These are phyloP conservation scores for Chrysomallon squamiferum DNA, from an alignment of 1,140 invertebrate species.

Conservation along the genomic window DNA sequence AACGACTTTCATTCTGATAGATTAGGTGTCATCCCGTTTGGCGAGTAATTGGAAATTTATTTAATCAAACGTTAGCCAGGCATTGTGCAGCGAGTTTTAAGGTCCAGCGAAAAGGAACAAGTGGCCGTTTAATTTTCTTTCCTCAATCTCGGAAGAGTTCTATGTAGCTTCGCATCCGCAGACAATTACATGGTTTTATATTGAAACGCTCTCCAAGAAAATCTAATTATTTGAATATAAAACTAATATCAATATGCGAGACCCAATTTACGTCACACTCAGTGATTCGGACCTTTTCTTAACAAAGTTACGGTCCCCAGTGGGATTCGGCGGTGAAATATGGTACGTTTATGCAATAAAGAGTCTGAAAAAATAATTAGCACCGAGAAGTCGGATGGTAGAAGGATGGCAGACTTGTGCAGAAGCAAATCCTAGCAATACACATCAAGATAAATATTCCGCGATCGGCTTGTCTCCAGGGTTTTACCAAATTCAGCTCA, in stretches of 20 bases:
- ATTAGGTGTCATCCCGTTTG: slow-evolving; percentile 25
- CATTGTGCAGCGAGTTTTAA: slow-evolving; percentile 18
- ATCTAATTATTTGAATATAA: slow-evolving; percentile 32
- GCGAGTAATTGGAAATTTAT: slow-evolving; percentile 23
- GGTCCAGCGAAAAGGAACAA: slow-evolving; percentile 8
- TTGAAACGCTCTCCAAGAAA: slow-evolving; percentile 12
- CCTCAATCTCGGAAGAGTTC: slow-evolving; percentile 25
- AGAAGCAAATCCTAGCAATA: slow-evolving; percentile 1
- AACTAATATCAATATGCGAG: slow-evolving; percentile 36
- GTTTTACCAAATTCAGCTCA: slow-evolving; percentile 3
- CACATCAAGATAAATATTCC: slow-evolving; percentile 9
- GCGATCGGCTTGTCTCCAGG: background rate
- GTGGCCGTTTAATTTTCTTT: slow-evolving; percentile 30
- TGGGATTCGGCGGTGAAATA: slow-evolving; percentile 15
- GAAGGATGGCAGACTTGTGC: background rate
- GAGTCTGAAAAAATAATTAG: background rate
- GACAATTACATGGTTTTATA: slow-evolving; percentile 25
- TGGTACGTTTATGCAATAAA: slow-evolving; percentile 12
- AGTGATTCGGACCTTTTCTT: slow-evolving; percentile 21
- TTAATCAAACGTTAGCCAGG: slow-evolving; percentile 16
- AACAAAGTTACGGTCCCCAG: slow-evolving; percentile 19
- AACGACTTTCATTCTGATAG: slow-evolving; percentile 18
- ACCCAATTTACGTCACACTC: slow-evolving; percentile 27
- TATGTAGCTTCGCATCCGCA: slow-evolving; percentile 12
- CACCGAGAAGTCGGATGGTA: background rate